Evolutionary conservation across 2,113 vertebrate genomes (phyloP), one percentile per base, ranked within the genome.

Genomic region (Alligator sinensis): DNA sequence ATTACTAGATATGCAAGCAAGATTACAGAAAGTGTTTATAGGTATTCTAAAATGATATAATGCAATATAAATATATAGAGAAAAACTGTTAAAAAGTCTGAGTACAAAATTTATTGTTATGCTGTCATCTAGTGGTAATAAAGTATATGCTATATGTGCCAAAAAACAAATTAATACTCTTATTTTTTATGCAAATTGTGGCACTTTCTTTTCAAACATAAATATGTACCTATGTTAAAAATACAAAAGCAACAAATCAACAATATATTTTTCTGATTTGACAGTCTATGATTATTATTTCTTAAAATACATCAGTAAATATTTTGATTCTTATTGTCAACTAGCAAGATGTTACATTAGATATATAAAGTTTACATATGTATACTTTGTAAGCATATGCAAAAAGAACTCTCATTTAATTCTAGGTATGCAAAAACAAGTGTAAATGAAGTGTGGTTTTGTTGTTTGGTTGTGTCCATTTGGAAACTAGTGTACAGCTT

Each of bases 81-180:
- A 63, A 88, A 94, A 94, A 88, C 57, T 38, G 22, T 38, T 88
- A 24, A 89, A 76, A 87, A 94, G 84, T 1, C 3, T 27, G 77
- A 93, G 92, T 19, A 22, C 13, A 94, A 97, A 97, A 76, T 87
- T 91, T 97, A 88, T 75, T 94, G 89, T 86, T 95, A 82, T 97
- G 92, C 97, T 98, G 97, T 54, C 98, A 98, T 88, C 98, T 97
- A 97, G 97, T 96, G 98, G 97, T 80, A 84, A 34, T 30, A 75
- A 94, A 74, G 64, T 34, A 17, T 54, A 91, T 70, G 18, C 80
- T 82, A 24, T 28, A 76, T 22, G 3, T 5, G 13, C 60, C 77
- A 2, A 80, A 78, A 86, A 88, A 68, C 54, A 66, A 88, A 18
- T 38, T 70, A 82, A 60, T 27, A 82, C 74, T 70, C 89, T 90